These are phyloP conservation scores for Eupelmus urozonus DNA, from an alignment of 2,888 invertebrate species.

Conservation along the genomic window DNA sequence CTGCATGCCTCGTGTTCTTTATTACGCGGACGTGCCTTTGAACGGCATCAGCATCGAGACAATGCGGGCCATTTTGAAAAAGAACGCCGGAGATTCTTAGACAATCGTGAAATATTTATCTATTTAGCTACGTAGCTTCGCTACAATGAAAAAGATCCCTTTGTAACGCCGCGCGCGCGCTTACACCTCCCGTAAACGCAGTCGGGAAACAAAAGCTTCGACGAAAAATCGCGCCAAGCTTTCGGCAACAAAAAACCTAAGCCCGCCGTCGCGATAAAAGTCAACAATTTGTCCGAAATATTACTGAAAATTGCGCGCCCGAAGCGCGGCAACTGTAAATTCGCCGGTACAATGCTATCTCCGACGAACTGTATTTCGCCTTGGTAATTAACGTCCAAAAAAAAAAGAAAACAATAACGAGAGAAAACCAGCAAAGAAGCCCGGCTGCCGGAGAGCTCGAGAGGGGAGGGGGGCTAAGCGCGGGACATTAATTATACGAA, in stretches of 20 bases:
- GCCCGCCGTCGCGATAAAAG: neutral
- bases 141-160: too few species aligned
- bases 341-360: conserved; percentile 50
- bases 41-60: conserved; percentile 12
- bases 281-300: conserved; percentile 40
- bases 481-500: conserved; percentile 54
- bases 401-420: conserved; percentile 17
- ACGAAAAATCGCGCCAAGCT: too few species aligned
- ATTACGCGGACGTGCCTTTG: conserved; percentile 20
- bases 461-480: neutral
- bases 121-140: too few species aligned
- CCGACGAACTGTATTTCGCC: conserved; percentile 37
- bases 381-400: conserved; percentile 53
- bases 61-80: conserved; percentile 3
- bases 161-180: too few species aligned
- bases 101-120: neutral
- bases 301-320: conserved; percentile 15
- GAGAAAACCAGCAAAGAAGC: neutral
- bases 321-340: conserved; percentile 46
- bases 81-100: neutral
- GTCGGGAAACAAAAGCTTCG: too few species aligned
- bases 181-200: too few species aligned
- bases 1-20: neutral
- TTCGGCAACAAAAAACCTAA: too few species aligned
- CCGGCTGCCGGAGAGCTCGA: neutral